Base-by-base conservation (phyloP, 1,140 invertebrate species). In the Phenacoccus solenopsis region DNA sequence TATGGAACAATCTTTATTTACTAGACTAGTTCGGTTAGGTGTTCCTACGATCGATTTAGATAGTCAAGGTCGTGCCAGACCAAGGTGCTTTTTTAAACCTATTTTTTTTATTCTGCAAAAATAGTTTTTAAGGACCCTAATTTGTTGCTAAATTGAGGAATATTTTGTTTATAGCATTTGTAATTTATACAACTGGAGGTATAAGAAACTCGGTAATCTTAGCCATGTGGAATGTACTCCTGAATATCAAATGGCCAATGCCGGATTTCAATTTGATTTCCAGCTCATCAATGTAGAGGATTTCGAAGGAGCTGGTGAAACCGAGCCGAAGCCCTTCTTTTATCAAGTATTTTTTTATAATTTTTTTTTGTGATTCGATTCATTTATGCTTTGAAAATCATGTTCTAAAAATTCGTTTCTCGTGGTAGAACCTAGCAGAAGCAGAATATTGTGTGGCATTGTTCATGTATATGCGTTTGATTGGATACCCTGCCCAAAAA, bases 1-100 rank as follows among this genome's bases (percentile, higher is more conserved):
- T 77, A 98, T 99, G 97, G 98, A 99, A 77, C 98, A 99, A 78
- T 96, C 93, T 30, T 82, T 99, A 1, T 99, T 99, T 78, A 96
- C 96, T 0, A 82, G 98, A 67, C 90, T 99, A 77, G 96, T 99
- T 0, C 81, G 96, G 16, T 83, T 99, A 0, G 95, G 96, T 0
- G 96, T 99, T 0, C 96, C 97, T 0, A 96, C 95, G 1, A 89
- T 99, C 27, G 92, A 98, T 77, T 81, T 99, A 21, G 98, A 99
- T 81, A 94, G 94, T 0, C 98, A 99, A 80, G 98, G 98, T 73
- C 85, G 98, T 82, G 91, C 96, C 0, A 84, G 95, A 72, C 84
- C 93, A 16, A 91, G 86, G 88, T 88, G 75, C 75, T 73, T 73
- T 5, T 16, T 38, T 1, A 27, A n/a, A n/a, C n/a, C n/a, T n/a